These are phyloP conservation scores for Brienomyrus longianalis DNA, from an alignment of 2,113 vertebrate genomes.

Conservation along the genomic window DNA sequence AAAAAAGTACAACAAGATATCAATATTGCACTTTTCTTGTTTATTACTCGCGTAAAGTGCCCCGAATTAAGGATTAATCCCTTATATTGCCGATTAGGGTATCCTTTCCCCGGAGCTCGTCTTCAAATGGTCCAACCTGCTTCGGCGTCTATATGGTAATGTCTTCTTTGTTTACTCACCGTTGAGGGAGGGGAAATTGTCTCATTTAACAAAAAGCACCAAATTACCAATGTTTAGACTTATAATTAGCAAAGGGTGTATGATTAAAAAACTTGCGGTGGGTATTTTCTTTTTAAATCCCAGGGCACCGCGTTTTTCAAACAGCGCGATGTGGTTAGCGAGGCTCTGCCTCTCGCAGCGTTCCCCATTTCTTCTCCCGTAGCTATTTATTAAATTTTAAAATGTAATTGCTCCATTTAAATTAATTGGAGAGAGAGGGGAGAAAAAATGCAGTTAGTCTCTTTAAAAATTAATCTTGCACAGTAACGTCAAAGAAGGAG, in stretches of 20 bases:
- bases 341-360: slow-evolving; percentile 11
- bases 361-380: slow-evolving; percentile 24
- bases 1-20: background rate
- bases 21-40: background rate
- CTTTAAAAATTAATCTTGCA: slow-evolving; percentile 38
- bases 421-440: slow-evolving; percentile 32
- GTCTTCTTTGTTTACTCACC: slow-evolving; percentile 13
- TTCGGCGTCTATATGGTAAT: slow-evolving; percentile 16
- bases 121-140: background rate
- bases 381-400: slow-evolving; percentile 45
- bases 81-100: background rate
- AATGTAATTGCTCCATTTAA: slow-evolving; percentile 45
- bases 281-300: slow-evolving; percentile 26
- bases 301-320: slow-evolving; percentile 15
- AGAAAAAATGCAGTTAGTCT: slow-evolving; percentile 37
- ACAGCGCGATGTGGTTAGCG: slow-evolving; percentile 13
- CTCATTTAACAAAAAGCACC: slow-evolving; percentile 22
- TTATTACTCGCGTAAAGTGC: background rate
- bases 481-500: slow-evolving; percentile 18
- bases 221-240: slow-evolving; percentile 24
- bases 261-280: slow-evolving; percentile 14
- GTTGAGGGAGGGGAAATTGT: background rate
- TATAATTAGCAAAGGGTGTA: slow-evolving; percentile 24
- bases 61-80: background rate
- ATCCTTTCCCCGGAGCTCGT: background rate